Evolutionary conservation across 1,140 invertebrate genomes (phyloP), one percentile per base, ranked within the genome.

Genomic region (Heliothis subflexa): DNA sequence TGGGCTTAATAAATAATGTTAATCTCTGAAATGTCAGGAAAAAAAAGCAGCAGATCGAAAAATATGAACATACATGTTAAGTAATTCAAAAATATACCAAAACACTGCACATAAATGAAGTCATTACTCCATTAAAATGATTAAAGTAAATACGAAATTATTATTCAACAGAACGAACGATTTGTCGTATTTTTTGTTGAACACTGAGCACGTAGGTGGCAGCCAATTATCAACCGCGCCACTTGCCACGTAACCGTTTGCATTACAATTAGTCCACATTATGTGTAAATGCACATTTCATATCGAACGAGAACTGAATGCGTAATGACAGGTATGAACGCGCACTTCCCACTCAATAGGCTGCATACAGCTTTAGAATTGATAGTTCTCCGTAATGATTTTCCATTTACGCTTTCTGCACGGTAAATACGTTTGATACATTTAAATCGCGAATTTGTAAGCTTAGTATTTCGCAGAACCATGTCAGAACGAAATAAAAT

Each of bases 211-310:
- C 71, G 71, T 74, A 74, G 54, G 55, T 61, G 55, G 54, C 33
- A 57, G 52, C 55, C 71, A 74, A 74, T 74, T 74, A 74, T 74
- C 71, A 57, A 13, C 62, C 62, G 11, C 47, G 28, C 47, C 66
- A 50, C 47, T 52, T 49, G 54, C 71, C 28, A 61, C 54, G 71
- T 57, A 59, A 47, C 71, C 71, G 71, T 74, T 74, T 70, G 66
- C 71, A 74, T 61, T 74, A 74, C 55, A 74, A 74, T 74, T 74
- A 74, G 54, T 57, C 54, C 55, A 59, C 71, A 74, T 74, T 74
- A 74, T 74, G 71, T 74, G 71, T 74, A 74, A 74, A 74, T 74
- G 71, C 71, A 74, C 71, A 74, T 74, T 74, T 74, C 71, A 74
- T 74, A 74, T 74, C 54, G 71, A 55, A 74, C 40, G 55, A 16